Conservation (phyloP, 1,140 invertebrate genomes). For the Lerema accius region DNA sequence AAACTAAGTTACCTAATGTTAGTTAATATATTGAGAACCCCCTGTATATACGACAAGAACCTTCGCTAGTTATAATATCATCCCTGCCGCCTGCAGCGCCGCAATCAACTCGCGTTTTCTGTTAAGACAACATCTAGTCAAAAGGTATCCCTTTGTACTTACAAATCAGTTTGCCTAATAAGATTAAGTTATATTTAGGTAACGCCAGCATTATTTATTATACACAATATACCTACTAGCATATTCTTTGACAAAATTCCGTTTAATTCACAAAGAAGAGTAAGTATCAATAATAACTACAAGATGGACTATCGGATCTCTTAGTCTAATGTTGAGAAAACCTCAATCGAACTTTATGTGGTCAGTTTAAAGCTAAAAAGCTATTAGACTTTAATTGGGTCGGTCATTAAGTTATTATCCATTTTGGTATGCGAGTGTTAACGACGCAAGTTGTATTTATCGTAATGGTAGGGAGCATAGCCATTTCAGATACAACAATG, state of each 20-base stretch:
- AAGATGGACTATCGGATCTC: too few species aligned
- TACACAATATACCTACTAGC: too few species aligned
- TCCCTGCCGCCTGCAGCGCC: conserved; percentile 27
- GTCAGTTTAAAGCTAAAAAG: background rate
- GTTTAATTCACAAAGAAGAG: too few species aligned
- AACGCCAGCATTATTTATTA: too few species aligned
- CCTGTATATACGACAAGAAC: conserved; percentile 44
- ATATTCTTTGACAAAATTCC: too few species aligned
- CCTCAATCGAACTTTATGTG: background rate
- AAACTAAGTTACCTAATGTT: too few species aligned
- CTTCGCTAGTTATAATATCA: conserved; percentile 51
- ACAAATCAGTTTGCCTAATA: too few species aligned
- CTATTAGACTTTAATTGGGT: conserved; percentile 8
- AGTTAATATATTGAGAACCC: conserved; percentile 3
- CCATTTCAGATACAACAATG: conserved; percentile 48
- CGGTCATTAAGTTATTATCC: conserved; percentile 1
- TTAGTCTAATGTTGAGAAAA: background rate
- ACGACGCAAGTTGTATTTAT: conserved; percentile 15
- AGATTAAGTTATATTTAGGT: too few species aligned
- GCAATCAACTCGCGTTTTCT: conserved; percentile 38
- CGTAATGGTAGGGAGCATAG: background rate
- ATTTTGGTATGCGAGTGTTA: conserved; percentile 8
- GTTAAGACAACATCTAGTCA: conserved; percentile 43
- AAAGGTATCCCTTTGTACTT: conserved; percentile 31
- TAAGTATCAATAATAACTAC: too few species aligned